Percentiles rank a stretch among this genome's conserved stretches.
Conservation (phyloP, 2,888 invertebrate species). For the Eueremaeus valkanovi region DNA sequence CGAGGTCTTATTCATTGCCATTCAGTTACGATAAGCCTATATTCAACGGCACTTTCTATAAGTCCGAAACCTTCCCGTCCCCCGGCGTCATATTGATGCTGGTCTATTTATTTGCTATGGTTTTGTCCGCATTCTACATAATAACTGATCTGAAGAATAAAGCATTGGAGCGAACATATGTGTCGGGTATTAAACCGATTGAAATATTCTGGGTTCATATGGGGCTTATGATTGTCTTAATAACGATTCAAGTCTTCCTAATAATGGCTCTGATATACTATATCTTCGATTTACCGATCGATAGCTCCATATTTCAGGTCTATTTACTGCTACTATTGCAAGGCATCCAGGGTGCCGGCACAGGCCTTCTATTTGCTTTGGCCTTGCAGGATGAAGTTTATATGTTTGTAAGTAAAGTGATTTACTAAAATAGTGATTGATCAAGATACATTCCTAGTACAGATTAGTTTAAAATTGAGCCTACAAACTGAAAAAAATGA, state of each 20-base stretch:
- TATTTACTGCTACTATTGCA: neutral
- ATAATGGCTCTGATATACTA: conserved; percentile 85
- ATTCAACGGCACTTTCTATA: too few relatives aligned
- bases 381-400: neutral
- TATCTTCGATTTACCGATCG: conserved; percentile 62
- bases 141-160: conserved; percentile 88
- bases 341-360: neutral
- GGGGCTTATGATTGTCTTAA: conserved; percentile 90
- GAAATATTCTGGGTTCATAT: conserved; percentile 58
- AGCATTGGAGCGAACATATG: conserved; percentile 77
- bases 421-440: too few relatives aligned
- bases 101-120: conserved; percentile 91
- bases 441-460: too few relatives aligned
- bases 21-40: conserved; percentile 55
- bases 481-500: too few relatives aligned
- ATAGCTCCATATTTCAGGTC: neutral
- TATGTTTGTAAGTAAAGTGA: neutral
- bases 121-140: conserved; percentile 81
- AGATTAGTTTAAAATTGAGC: too few relatives aligned
- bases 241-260: conserved; percentile 70
- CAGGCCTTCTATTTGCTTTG: neutral
- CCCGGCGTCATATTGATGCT: conserved; percentile 93
- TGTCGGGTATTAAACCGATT: conserved; percentile 49
- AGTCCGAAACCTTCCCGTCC: too few relatives aligned
- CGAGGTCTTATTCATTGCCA: conserved; percentile 35